Evolutionary conservation across 2,888 invertebrate species (phyloP), one percentile per base, ranked within the genome.

Genomic region (Pollenia labialis): DNA sequence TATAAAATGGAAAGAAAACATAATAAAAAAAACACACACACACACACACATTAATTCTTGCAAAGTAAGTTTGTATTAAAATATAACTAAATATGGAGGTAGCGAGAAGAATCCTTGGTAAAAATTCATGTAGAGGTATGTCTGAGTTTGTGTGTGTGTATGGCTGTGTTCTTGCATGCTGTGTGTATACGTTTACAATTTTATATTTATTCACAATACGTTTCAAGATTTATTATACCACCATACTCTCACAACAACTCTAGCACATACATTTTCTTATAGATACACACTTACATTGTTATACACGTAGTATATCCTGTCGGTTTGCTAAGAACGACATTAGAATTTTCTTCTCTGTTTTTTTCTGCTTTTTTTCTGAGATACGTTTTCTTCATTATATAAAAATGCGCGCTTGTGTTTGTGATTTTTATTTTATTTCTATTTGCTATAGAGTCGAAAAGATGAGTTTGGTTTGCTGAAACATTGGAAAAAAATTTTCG

Each of bases 191-290:
- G 54, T 60, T 58, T 68, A 79, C 79, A 64, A 74, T 64, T 64
- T 72, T 50, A 85, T 85, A 81, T 85, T 81, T 81, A 85, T 85
- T 69, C 74, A 81, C 81, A 81, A 77, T 85, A 72, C 76, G 74
- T 84, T 81, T 42, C 42, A 83, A 79, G 87, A 82, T 81, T 81
- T 85, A 75, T 81, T 81, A 80, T 85, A 48, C 60, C 66, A 48
- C n/a, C 77, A 62, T 48, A 62, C 48, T 18, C 42, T 68, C 14
- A 66, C 66, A 64, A 68, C 14, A 62, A 23, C 40, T n/a, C 54
- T 88, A 44, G 50, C 44, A 58, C n/a, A 80, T 32, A 80, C 12
- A 62, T 9, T 58, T 32, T 54, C n/a, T 64, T 0, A 18, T 42
- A 64, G 44, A 42, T 48, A 44, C 52, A 83, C 82, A 83, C 85